Evolutionary conservation across 2,797 vertebrate genomes (phyloP).

Genomic region (Cuculus canorus): DNA sequence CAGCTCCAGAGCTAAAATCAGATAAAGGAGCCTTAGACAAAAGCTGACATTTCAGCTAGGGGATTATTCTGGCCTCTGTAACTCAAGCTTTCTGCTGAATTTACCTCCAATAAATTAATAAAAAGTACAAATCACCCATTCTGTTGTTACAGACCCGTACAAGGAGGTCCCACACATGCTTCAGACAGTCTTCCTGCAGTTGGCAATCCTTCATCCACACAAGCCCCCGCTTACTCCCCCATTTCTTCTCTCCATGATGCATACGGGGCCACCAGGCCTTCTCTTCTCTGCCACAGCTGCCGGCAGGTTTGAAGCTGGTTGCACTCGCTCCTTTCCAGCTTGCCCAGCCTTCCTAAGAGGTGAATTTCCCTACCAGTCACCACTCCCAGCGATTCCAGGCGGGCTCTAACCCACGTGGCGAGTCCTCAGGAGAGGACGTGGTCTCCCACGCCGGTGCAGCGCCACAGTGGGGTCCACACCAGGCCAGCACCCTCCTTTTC

Average conservation of each 20-base stretch:
- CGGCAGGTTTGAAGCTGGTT: background rate
- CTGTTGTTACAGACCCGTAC: background rate
- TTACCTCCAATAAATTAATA: background rate
- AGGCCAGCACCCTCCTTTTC: background rate
- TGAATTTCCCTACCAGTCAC: background rate
- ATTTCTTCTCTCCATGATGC: background rate
- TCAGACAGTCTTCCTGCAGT: background rate
- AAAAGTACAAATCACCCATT: background rate
- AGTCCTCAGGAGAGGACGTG: background rate
- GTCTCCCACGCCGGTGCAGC: background rate
- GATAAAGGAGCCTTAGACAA: background rate
- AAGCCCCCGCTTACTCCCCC: background rate
- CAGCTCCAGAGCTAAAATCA: background rate
- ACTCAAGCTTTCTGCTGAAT: background rate
- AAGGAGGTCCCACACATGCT: background rate
- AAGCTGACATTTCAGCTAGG: background rate
- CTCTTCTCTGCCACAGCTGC: background rate
- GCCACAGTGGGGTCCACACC: accelerated
- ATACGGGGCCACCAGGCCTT: accelerated
- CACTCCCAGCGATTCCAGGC: background rate
- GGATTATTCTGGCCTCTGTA: background rate
- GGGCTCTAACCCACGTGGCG: background rate
- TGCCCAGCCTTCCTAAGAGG: background rate
- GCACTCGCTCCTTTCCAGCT: background rate
- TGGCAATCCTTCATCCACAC: background rate